Evolutionary conservation across 2,797 vertebrate species (phyloP).

Genomic region (Megaceryle alcyon): DNA sequence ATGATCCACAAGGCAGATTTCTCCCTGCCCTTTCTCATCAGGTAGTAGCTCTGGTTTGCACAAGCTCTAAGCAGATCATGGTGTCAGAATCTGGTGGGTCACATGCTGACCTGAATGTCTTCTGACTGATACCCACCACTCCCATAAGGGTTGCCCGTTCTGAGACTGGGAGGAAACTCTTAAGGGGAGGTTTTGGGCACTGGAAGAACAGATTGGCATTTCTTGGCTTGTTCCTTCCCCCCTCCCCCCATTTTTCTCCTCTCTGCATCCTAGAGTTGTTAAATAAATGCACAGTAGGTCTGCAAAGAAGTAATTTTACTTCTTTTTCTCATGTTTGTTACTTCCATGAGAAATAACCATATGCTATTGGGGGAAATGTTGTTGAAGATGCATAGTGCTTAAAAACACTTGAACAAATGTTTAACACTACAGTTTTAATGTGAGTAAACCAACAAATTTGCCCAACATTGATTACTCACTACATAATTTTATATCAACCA

Average conservation of each 20-base stretch:
- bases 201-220: background rate
- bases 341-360: background rate
- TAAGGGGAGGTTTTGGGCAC: background rate
- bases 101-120: background rate
- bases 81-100: background rate
- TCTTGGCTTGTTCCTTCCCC: background rate
- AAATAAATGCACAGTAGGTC: background rate
- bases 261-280: background rate
- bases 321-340: background rate
- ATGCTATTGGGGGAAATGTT: background rate
- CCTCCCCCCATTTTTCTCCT: background rate
- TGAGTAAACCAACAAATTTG: background rate
- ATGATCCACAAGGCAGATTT: background rate
- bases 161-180: background rate
- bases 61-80: background rate
- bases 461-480: background rate
- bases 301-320: background rate
- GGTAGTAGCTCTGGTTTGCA: background rate
- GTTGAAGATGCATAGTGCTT: background rate
- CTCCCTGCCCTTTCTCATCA: background rate
- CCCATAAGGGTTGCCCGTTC: background rate
- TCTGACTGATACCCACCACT: background rate
- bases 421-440: background rate
- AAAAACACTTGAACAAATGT: background rate
- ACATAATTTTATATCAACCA: background rate